Percentiles rank a stretch among this genome's conserved stretches.
These are phyloP conservation scores for Clepsis dumicolana DNA, from an alignment of 2,888 invertebrate species.

Conservation along the genomic window DNA sequence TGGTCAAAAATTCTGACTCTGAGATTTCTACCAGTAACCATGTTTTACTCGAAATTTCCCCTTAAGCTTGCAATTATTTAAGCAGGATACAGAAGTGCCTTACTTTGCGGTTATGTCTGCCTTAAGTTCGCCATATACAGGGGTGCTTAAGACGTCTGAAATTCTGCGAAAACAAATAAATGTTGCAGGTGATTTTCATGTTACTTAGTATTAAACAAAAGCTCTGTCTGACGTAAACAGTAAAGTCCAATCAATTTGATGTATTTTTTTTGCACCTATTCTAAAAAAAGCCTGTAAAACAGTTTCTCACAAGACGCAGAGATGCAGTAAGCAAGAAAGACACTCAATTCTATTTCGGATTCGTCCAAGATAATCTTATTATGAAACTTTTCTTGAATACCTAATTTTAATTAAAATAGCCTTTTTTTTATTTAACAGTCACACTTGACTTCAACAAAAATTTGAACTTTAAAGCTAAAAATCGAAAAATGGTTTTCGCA, in stretches of 20 bases:
- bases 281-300: too few species aligned
- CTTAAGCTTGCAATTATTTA: slow-evolving; percentile 4
- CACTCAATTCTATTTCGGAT: too few species aligned
- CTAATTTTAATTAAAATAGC: too few species aligned
- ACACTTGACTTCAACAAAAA: too few species aligned
- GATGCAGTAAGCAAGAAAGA: too few species aligned
- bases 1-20: neutral
- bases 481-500: too few species aligned
- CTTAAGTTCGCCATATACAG: neutral
- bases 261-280: too few species aligned
- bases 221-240: neutral
- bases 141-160: neutral
- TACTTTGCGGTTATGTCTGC: neutral
- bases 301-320: too few species aligned
- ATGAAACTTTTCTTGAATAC: too few species aligned
- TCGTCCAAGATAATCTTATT: too few species aligned
- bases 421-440: too few species aligned
- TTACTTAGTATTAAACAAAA: neutral
- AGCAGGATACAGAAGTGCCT: slow-evolving; percentile 6
- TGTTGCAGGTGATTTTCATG: neutral
- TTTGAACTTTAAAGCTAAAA: too few species aligned
- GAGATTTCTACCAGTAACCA: neutral
- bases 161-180: neutral
- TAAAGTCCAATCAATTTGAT: neutral
- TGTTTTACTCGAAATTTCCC: slow-evolving; percentile 1